Conservation (phyloP, 2,888 invertebrate genomes). For the Nemoura dubitans region DNA sequence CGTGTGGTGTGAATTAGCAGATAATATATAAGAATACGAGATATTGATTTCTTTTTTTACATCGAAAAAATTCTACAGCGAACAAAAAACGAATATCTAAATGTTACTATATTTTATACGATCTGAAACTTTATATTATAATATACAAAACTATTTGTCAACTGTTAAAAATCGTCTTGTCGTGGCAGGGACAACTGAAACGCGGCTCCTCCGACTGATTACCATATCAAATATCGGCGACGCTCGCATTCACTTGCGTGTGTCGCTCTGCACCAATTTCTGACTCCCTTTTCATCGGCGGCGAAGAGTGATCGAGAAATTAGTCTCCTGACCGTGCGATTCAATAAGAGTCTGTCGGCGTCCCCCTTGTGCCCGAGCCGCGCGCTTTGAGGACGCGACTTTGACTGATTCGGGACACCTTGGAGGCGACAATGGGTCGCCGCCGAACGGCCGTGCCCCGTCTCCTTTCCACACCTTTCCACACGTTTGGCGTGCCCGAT, state of each 20-base stretch:
- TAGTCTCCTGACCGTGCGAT: background rate
- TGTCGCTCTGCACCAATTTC: slow-evolving; percentile 5
- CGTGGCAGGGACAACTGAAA: background rate
- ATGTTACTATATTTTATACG: slow-evolving; percentile 2
- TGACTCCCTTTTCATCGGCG: background rate
- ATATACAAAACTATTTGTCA: background rate
- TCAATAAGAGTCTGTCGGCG: background rate
- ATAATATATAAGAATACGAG: background rate
- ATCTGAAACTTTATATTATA: slow-evolving; percentile 1
- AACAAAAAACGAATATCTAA: background rate
- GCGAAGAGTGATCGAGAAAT: slow-evolving; percentile 14
- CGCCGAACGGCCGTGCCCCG: too few species aligned
- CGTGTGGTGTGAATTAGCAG: slow-evolving; percentile 5
- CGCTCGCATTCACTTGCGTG: background rate
- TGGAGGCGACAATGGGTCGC: background rate
- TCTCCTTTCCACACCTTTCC: background rate
- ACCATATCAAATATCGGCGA: slow-evolving; percentile 24
- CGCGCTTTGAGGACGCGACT: background rate
- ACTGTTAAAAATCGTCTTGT: background rate
- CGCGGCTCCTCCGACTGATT: background rate
- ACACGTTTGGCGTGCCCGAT: slow-evolving; percentile 8
- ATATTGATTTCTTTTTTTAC: background rate
- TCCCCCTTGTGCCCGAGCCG: background rate
- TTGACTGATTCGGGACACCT: background rate
- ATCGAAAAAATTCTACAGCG: background rate